Evolutionary conservation across 1,140 invertebrate species (phyloP).

Genomic region (Charaxes varanes): DNA sequence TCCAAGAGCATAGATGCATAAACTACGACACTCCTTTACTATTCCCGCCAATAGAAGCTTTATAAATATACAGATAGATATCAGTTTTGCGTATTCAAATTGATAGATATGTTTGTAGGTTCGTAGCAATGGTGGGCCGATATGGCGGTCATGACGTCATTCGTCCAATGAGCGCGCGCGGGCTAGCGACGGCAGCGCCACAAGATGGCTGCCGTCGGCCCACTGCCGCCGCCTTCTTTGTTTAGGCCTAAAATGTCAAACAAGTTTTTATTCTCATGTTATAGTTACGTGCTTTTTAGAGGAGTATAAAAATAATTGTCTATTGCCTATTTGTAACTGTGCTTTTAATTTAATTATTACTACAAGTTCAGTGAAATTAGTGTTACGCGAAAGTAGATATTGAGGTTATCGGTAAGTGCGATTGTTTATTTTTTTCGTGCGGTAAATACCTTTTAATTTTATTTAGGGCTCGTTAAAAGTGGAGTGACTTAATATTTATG

Average conservation of each 20-base stretch:
- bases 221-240: slow-evolving; percentile 57
- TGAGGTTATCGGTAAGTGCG: no score
- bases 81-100: slow-evolving; percentile 24
- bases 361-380: background rate
- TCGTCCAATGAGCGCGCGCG: slow-evolving; percentile 59
- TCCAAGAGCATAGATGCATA: slow-evolving; percentile 53
- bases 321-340: slow-evolving; percentile 1
- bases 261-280: slow-evolving; percentile 38
- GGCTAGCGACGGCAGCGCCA: slow-evolving; percentile 57
- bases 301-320: slow-evolving; percentile 17
- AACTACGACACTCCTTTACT: slow-evolving; percentile 25
- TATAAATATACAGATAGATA: slow-evolving; percentile 22
- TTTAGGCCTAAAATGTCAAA: slow-evolving; percentile 66
- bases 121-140: slow-evolving; percentile 58
- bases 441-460: no score
- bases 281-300: slow-evolving; percentile 23
- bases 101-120: slow-evolving; percentile 31
- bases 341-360: slow-evolving; percentile 2
- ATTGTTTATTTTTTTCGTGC: no score
- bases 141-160: slow-evolving; percentile 67
- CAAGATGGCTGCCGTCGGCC: slow-evolving; percentile 66
- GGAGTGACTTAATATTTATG: no score
- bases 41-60: slow-evolving; percentile 13
- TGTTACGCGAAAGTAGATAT: no score
- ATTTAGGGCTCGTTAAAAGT: no score